Conservation (phyloP, 2,888 invertebrate species). For the Oasisia sp. region DNA sequence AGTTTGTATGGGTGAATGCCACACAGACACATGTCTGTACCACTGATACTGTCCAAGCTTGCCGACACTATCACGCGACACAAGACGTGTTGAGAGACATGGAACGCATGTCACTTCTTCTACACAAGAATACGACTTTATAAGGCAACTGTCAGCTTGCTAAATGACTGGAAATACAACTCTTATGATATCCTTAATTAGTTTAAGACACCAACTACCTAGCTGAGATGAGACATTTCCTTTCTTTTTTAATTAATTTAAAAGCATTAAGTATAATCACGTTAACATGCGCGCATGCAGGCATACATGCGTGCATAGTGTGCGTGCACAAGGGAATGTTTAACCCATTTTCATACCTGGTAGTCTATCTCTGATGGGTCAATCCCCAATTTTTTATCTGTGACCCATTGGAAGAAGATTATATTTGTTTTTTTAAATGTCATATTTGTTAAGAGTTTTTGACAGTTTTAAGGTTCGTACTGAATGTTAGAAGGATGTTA, state of each 20-base stretch:
- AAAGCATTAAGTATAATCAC: not conserved
- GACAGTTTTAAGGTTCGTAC: too few species aligned
- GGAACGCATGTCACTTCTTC: not conserved
- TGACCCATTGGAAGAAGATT: too few species aligned
- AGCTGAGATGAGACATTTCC: not conserved
- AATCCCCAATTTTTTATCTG: too few species aligned
- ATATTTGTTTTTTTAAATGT: too few species aligned
- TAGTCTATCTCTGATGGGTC: too few species aligned
- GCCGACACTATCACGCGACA: not conserved
- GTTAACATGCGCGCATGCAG: not conserved
- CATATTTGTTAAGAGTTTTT: too few species aligned
- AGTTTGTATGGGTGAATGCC: slow-evolving; percentile 1
- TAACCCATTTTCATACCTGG: too few species aligned
- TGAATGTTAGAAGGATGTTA: too few species aligned
- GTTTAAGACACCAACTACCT: not conserved
- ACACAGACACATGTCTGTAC: not conserved
- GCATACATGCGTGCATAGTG: too few species aligned
- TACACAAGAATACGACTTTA: not conserved
- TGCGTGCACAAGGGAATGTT: too few species aligned
- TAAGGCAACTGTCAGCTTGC: not conserved
- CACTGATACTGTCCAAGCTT: not conserved
- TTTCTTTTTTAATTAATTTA: not conserved
- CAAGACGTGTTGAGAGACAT: not conserved
- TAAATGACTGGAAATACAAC: not conserved
- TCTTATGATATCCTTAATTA: not conserved